Evolutionary conservation across 92 coral and sea anemone genomes (phyloP), one percentile per base, ranked within the genome.

Genomic region (Porites divaricata): DNA sequence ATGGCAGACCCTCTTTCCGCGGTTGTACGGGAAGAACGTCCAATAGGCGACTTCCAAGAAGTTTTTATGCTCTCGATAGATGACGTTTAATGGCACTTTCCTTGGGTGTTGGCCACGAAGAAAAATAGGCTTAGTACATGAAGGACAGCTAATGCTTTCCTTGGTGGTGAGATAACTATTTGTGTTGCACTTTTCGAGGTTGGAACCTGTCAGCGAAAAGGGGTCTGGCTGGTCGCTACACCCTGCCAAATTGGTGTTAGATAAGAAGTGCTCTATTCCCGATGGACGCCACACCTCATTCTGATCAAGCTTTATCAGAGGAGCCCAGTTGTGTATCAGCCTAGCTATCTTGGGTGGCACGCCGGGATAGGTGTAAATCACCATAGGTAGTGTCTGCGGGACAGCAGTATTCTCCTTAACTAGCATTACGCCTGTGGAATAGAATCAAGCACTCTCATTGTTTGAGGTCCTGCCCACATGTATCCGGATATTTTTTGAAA

Each of bases 21-120:
- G 79, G 50, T 89, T 84, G 89, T 84, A 89, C 48, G 92, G 92
- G 66, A 66, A 89, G 84, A 84, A 89, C 56, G 84, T 52, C 79
- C 89, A 80, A 89, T 84, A 89, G 59, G 15, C 71, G 82, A 89
- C 61, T n/a, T 89, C 89, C 28, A 84, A 66, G 57, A 21, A 57
- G 17, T 70, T 4, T n/a, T 66, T 62, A 17, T 15, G 19, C 52
- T 21, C 58, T 4, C 48, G 23, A 25, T 67, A 71, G 13, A 69
- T 41, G 79, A 75, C 84, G 35, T 88, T 82, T 6, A 77, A 79
- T 2, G 87, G 87, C 0, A 61, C 91, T 12, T 1, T 2, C 22
- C 63, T 58, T 28, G 87, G 79, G 20, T 48, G 11, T 51, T 65
- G 61, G 4, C 88, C 88, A 85, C 69, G 88, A 9, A 85, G 83